A percentile compares a stretch with the other conserved stretches of the same genome.
These are phyloP conservation scores for Shargacucullia verbasci DNA, from an alignment of 2,888 invertebrate genomes.

Conservation along the genomic window DNA sequence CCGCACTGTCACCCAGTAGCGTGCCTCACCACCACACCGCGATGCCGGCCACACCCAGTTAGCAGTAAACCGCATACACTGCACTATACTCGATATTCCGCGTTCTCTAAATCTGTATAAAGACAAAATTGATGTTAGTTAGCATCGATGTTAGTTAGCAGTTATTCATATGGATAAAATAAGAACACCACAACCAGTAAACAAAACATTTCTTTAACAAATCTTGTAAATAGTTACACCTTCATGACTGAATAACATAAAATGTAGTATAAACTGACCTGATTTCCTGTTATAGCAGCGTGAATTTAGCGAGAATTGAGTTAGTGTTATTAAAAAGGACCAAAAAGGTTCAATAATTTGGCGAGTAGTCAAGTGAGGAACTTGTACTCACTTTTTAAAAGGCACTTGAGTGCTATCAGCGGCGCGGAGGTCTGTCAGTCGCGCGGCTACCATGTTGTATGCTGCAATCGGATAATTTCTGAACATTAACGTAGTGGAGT, in stretches of 20 bases:
- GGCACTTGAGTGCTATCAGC: conserved; percentile 99
- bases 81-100: conserved; percentile 97
- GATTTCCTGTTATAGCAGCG: conserved; percentile 79
- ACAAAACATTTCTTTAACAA: no score
- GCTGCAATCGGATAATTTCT: conserved; percentile 95
- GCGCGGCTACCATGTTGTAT: conserved; percentile 99
- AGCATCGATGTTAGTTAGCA: background rate
- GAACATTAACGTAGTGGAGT: conserved; percentile 84
- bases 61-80: conserved; percentile 87
- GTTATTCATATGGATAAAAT: no score
- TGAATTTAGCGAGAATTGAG: conserved; percentile 40
- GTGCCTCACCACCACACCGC: conserved; percentile 87
- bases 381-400: conserved; percentile 97
- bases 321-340: conserved; percentile 17
- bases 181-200: no score
- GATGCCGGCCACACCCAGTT: conserved; percentile 94
- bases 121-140: conserved; percentile 43
- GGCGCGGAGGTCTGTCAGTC: conserved; percentile 97
- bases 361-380: background rate
- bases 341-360: background rate
- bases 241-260: background rate
- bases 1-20: conserved; percentile 68
- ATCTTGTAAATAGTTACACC: no score
- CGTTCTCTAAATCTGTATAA: conserved; percentile 95
- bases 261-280: conserved; percentile 71